phyloP scores from a whole-genome alignment of 2,797 vertebrate genomes.

The Potorous gilbertii region DNA sequence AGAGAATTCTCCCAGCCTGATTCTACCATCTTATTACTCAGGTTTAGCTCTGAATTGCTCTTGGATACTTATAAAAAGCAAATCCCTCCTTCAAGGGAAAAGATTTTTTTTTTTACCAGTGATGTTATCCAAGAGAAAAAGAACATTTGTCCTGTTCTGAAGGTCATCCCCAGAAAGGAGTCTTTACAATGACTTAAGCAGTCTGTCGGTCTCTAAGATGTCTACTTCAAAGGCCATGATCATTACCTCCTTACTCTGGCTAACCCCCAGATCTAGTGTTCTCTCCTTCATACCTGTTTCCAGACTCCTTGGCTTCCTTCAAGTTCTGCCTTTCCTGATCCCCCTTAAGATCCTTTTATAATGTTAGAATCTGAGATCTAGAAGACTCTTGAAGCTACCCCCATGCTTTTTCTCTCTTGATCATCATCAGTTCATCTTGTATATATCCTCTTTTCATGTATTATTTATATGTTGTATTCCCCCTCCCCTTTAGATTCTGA shows the following conservation, averaged over 20 bases:
- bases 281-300: background rate
- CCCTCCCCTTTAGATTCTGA: background rate
- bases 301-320: background rate
- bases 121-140: background rate
- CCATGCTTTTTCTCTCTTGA: background rate
- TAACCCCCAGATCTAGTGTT: background rate
- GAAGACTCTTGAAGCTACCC: background rate
- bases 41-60: background rate
- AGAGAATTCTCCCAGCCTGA: background rate
- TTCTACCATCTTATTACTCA: background rate
- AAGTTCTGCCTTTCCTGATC: background rate
- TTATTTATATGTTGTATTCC: background rate
- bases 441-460: background rate
- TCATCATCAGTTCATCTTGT: background rate
- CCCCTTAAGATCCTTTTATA: background rate
- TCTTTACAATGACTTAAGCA: background rate
- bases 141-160: background rate
- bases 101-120: background rate
- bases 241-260: background rate
- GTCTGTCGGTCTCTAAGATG: background rate
- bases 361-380: constrained; percentile 38
- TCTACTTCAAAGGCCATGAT: background rate
- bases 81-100: background rate
- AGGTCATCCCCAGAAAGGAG: background rate
- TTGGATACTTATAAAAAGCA: background rate